These are phyloP conservation scores for Pachypanchax playfairii DNA, from an alignment of 2,113 vertebrate species.

Conservation along the genomic window DNA sequence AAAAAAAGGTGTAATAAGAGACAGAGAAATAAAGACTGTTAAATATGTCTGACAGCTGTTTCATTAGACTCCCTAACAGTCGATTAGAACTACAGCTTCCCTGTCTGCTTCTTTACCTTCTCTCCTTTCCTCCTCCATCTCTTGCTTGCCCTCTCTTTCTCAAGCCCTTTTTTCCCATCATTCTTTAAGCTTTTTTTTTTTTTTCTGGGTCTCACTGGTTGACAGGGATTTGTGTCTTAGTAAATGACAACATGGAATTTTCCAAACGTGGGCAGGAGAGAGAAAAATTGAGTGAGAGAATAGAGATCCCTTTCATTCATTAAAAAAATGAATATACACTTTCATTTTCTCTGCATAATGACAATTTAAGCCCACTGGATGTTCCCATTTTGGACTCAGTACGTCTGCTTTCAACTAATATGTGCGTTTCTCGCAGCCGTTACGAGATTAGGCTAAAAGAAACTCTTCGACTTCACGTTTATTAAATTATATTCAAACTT, in stretches of 20 bases:
- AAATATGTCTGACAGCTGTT: constrained; percentile 80
- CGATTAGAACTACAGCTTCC: constrained; percentile 51
- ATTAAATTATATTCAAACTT: constrained; percentile 53
- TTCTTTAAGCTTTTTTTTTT: constrained; percentile 10
- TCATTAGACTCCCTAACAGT: constrained; percentile 70
- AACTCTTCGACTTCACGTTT: neutral
- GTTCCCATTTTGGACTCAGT: constrained; percentile 69
- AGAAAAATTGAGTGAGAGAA: constrained; percentile 65
- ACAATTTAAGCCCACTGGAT: constrained; percentile 74
- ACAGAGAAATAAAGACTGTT: constrained; percentile 57
- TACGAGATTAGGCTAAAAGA: constrained; percentile 46
- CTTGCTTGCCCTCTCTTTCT: constrained; percentile 3
- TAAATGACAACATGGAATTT: constrained; percentile 80
- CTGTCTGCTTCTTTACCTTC: constrained; percentile 39
- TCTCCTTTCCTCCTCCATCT: constrained; percentile 35
- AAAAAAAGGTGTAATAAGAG: constrained; percentile 47
- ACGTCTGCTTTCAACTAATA: constrained; percentile 15
- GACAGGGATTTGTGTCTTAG: constrained; percentile 58
- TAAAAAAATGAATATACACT: constrained; percentile 43
- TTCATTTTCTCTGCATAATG: constrained; percentile 74
- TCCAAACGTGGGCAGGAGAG: constrained; percentile 73
- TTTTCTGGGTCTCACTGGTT: constrained; percentile 55
- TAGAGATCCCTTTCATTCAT: constrained; percentile 75
- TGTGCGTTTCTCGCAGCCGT: constrained; percentile 60
- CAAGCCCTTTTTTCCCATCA: constrained; percentile 1